A percentile compares a stretch with the other conserved stretches of the same genome.
Conservation (phyloP, 2,797 vertebrate species). For the Ctenopoma kingsleyae region DNA sequence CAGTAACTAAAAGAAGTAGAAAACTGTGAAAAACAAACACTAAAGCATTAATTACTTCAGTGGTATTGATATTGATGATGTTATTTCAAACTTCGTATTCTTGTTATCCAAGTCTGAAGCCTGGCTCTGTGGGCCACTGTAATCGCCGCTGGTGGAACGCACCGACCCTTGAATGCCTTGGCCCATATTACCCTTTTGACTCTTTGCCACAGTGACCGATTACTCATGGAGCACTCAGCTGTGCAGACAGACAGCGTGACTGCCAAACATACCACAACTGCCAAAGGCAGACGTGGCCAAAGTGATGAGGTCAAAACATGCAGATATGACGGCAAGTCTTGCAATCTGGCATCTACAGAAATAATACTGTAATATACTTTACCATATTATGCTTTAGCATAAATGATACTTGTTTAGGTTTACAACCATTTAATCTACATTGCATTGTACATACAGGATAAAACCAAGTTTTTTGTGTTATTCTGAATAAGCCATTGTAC, state of each 20-base stretch:
- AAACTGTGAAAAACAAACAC: neutral
- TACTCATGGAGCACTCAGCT: conserved; percentile 54
- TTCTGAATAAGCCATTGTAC: no score
- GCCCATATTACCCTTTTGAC: conserved; percentile 59
- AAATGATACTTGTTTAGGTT: conserved; percentile 11
- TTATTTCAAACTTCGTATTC: neutral
- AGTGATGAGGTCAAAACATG: conserved; percentile 41
- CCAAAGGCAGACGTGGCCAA: conserved; percentile 52
- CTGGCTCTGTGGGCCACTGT: conserved; percentile 13
- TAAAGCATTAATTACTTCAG: neutral
- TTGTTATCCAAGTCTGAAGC: neutral
- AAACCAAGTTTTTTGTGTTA: no score
- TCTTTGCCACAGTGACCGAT: conserved; percentile 64
- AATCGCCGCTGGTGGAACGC: conserved; percentile 10
- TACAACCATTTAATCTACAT: neutral
- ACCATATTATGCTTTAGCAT: conserved; percentile 13
- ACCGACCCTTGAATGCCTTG: conserved; percentile 60
- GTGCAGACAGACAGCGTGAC: conserved; percentile 50
- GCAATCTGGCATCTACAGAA: conserved; percentile 19
- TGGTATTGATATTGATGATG: neutral
- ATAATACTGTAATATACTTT: conserved; percentile 2
- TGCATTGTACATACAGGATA: no score
- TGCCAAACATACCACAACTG: conserved; percentile 47
- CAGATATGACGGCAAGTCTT: conserved; percentile 25
- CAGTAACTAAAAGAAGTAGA: neutral